Evolutionary conservation across 2,888 invertebrate genomes (phyloP), one percentile per base, ranked within the genome.

Genomic region (Tipula confusa): DNA sequence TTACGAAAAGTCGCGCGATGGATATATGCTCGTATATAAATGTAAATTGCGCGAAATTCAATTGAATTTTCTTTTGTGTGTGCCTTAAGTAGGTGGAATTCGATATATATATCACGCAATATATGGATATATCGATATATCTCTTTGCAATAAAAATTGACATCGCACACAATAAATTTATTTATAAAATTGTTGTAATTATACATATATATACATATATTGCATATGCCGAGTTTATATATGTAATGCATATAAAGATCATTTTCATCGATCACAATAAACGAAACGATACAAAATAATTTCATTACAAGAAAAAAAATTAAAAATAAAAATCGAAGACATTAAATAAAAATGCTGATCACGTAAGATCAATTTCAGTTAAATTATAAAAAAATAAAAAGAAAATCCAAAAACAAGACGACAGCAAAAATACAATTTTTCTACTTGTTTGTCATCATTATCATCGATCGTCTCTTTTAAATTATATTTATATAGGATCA

Each of bases 351-450:
- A 64, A 64, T 64, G 64, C 64, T 64, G 64, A 64, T 64, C 64
- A 64, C 64, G 64, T 64, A 64, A 64, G 64, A 64, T 64, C 64
- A 64, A 64, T 64, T 64, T 64, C 64, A 64, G 64, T 64, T 64
- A 64, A 64, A 64, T 64, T 64, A 64, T 64, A 64, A 64, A n/a
- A n/a, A n/a, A n/a, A 64, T 24, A 64, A 64, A 43, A 64, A 64
- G 24, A 64, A 64, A 64, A 64, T 64, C 7, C 64, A 24, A 64
- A 64, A 43, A 43, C 43, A 43, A 43, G 43, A 43, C 43, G 43
- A 43, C 43, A 43, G 13, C 43, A n/a, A 43, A 43, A 64, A 64
- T 64, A 24, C 64, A 64, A 64, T 64, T 64, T 64, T 64, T 64
- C 64, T 64, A 64, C 64, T 64, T 64, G 64, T 64, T 64, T 64